A percentile compares a stretch with the other conserved stretches of the same genome.
phyloP scores from a whole-genome alignment of 1,140 invertebrate species.

The Drosophila santomea region DNA sequence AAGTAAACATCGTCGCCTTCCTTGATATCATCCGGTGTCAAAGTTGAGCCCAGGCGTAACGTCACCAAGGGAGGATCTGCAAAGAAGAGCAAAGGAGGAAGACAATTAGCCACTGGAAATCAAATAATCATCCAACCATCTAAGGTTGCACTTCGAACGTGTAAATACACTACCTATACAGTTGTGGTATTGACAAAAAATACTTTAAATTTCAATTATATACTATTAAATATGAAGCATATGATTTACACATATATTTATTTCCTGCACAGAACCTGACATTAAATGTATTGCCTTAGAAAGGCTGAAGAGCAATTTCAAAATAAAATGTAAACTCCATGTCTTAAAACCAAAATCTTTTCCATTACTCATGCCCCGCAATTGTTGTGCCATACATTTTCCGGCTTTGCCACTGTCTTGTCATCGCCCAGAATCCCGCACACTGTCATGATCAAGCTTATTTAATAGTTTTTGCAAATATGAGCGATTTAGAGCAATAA shows the following conservation, averaged over 20 bases:
- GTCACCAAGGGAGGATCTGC: constrained; percentile 94
- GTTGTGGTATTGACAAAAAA: no score
- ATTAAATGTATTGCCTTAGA: no score
- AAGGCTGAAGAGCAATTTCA: no score
- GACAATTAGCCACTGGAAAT: constrained; percentile 16
- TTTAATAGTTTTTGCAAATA: constrained; percentile 73
- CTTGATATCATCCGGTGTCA: constrained; percentile 94
- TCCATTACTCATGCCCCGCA: not conserved
- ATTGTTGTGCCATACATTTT: not conserved
- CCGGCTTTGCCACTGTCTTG: not conserved
- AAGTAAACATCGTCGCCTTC: constrained; percentile 97
- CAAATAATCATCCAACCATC: not conserved
- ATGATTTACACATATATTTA: no score
- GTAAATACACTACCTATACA: no score
- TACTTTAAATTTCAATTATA: no score
- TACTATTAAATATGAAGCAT: no score
- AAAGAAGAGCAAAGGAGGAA: constrained; percentile 60
- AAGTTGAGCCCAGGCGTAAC: constrained; percentile 92
- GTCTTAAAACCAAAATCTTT: not conserved
- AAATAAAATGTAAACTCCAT: not conserved
- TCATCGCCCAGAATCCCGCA: constrained; percentile 18
- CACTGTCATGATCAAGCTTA: constrained; percentile 51
- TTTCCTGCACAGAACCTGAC: no score
- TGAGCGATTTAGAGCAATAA: constrained; percentile 76
- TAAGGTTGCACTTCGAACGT: not conserved